Percentiles rank a stretch among this genome's conserved stretches.
Evolutionary conservation across 23 tunicate species (phyloP).

Genomic region (Corella eumyota): DNA sequence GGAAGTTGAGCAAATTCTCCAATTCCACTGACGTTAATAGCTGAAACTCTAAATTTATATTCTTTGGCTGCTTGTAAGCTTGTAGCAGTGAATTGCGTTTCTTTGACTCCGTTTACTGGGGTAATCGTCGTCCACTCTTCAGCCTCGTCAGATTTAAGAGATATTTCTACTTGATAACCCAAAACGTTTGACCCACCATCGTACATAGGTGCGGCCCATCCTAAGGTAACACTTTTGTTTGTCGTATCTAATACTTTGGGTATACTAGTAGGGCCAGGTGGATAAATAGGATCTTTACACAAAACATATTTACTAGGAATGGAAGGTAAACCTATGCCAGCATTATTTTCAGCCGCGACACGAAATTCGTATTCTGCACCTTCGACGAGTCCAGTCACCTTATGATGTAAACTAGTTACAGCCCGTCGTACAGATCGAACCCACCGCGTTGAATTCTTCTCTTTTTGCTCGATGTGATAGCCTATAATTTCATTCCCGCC

Average conservation of each 20-base stretch:
- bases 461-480: slow-evolving; percentile 71
- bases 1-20: slow-evolving; percentile 51
- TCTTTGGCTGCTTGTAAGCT: slow-evolving; percentile 53
- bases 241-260: slow-evolving; percentile 70
- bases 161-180: slow-evolving; percentile 68
- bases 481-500: slow-evolving; percentile 80
- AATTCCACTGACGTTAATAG: slow-evolving; percentile 48
- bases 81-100: slow-evolving; percentile 40
- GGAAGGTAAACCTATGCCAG: slow-evolving; percentile 60
- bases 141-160: slow-evolving; percentile 21
- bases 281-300: slow-evolving; percentile 76
- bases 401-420: slow-evolving; percentile 38
- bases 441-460: slow-evolving; percentile 67
- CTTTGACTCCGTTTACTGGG: slow-evolving; percentile 37
- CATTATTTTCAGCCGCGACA: slow-evolving; percentile 84
- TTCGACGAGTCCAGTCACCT: slow-evolving; percentile 58
- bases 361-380: slow-evolving; percentile 81
- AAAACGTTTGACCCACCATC: slow-evolving; percentile 72
- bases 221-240: slow-evolving; percentile 20
- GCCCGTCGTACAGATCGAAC: slow-evolving; percentile 28
- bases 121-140: slow-evolving; percentile 76
- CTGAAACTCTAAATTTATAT: slow-evolving; percentile 67
- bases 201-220: slow-evolving; percentile 63
- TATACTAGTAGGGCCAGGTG: slow-evolving; percentile 49
- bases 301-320: slow-evolving; percentile 22